A percentile compares a stretch with the other conserved stretches of the same genome.
Evolutionary conservation across 2,888 invertebrate species (phyloP).

Genomic region (Odontothrips loti): DNA sequence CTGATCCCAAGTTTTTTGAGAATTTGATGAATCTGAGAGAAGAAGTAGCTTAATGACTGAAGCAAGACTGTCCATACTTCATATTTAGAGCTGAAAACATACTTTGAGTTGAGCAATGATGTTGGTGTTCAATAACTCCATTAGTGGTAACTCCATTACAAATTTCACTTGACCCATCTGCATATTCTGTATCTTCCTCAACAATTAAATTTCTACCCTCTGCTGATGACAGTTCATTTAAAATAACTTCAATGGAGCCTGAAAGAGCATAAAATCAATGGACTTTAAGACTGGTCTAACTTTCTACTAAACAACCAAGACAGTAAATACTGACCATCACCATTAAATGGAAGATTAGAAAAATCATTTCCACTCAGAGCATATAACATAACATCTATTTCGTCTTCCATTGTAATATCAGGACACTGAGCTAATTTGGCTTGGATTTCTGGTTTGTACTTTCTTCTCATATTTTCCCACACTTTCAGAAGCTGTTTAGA

Average conservation of each 20-base stretch:
- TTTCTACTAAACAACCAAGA: background rate
- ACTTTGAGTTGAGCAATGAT: background rate
- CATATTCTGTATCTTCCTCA: background rate
- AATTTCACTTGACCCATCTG: background rate
- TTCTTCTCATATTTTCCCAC: constrained; percentile 18
- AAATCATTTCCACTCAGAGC: constrained; percentile 3
- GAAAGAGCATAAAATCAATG: background rate
- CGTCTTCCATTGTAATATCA: background rate
- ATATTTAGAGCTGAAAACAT: background rate
- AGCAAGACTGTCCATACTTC: background rate
- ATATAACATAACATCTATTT: constrained; percentile 5
- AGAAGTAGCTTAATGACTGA: background rate
- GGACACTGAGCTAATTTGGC: background rate
- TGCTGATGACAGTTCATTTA: background rate
- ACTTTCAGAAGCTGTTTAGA: constrained; percentile 4
- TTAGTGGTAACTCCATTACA: background rate
- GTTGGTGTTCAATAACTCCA: background rate
- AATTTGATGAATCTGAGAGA: constrained; percentile 2
- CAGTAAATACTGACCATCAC: background rate
- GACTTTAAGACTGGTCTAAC: background rate
- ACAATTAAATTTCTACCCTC: constrained; percentile 17
- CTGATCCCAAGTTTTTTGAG: background rate
- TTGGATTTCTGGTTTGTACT: constrained; percentile 15
- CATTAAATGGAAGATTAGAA: constrained; percentile 1
- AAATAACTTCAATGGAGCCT: constrained; percentile 10